phyloP scores from a whole-genome alignment of 1,140 invertebrate species.

The Papilio xuthus region DNA sequence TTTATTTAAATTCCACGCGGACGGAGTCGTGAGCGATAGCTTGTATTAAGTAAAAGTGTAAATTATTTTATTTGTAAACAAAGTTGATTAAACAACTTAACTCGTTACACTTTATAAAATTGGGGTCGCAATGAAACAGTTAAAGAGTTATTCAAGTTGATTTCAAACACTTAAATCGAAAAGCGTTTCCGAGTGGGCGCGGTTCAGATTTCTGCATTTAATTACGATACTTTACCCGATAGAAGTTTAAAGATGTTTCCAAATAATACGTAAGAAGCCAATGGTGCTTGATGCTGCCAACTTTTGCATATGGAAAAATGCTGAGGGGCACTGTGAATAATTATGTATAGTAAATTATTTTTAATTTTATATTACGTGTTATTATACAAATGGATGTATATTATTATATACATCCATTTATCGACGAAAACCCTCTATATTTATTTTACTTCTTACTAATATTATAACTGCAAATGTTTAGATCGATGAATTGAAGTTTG shows the following conservation, averaged over 20 bases:
- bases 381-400: too few species aligned
- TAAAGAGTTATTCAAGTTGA: slow-evolving; percentile 23
- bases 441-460: too few species aligned
- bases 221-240: neutral
- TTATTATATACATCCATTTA: too few species aligned
- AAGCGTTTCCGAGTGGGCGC: slow-evolving; percentile 2
- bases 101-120: slow-evolving; percentile 5
- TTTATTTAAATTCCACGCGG: too few species aligned
- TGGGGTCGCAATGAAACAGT: slow-evolving; percentile 4
- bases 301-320: neutral
- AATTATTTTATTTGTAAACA: neutral
- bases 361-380: too few species aligned
- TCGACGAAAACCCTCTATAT: too few species aligned
- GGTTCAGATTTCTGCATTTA: slow-evolving; percentile 19
- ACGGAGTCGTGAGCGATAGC: too few species aligned
- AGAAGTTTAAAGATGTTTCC: neutral
- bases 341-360: too few species aligned
- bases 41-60: neutral
- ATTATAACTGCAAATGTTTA: too few species aligned
- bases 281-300: neutral
- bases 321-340: neutral
- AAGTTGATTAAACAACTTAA: slow-evolving; percentile 3
- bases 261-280: neutral
- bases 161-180: slow-evolving; percentile 27
- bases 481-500: too few species aligned